Percentiles rank a stretch among this genome's conserved stretches.
Evolutionary conservation across 2,888 invertebrate genomes (phyloP).

Genomic region (Pimpla rufipes): DNA sequence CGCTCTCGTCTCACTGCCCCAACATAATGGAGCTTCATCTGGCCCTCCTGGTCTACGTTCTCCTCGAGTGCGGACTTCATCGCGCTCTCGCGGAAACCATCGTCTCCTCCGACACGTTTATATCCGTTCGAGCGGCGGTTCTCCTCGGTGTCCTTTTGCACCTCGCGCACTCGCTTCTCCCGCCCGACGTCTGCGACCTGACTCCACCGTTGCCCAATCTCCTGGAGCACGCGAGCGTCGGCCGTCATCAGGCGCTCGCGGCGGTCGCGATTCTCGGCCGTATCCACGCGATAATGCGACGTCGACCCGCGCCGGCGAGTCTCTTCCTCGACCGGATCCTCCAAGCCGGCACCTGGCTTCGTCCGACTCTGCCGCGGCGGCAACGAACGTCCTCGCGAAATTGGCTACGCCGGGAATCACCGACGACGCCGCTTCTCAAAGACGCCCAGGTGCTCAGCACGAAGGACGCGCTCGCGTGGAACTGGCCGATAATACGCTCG

Average conservation of each 20-base stretch:
- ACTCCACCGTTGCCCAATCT: slow-evolving; percentile 94
- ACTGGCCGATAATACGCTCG: slow-evolving; percentile 94
- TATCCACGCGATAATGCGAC: slow-evolving; percentile 92
- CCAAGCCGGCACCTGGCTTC: slow-evolving; percentile 84
- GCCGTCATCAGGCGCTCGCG: slow-evolving; percentile 93
- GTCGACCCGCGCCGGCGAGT: slow-evolving; percentile 93
- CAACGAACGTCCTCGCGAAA: slow-evolving; percentile 78
- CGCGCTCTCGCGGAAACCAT: slow-evolving; percentile 97
- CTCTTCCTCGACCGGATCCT: slow-evolving; percentile 93
- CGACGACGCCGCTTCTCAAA: slow-evolving; percentile 86
- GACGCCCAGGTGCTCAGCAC: slow-evolving; percentile 93
- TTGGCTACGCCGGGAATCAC: slow-evolving; percentile 82
- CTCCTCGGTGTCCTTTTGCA: slow-evolving; percentile 95
- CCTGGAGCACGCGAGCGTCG: slow-evolving; percentile 92
- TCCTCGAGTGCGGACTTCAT: slow-evolving; percentile 94
- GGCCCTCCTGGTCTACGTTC: slow-evolving; percentile 94
- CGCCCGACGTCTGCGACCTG: slow-evolving; percentile 94
- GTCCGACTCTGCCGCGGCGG: slow-evolving; percentile 78
- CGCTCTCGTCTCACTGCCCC: slow-evolving; percentile 93
- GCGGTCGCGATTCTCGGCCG: slow-evolving; percentile 93
- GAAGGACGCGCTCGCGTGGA: slow-evolving; percentile 94
- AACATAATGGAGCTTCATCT: slow-evolving; percentile 97
- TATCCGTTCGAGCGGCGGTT: slow-evolving; percentile 96
- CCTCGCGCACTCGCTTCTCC: slow-evolving; percentile 94
- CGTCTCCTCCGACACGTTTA: slow-evolving; percentile 94